Evolutionary conservation across 2,797 vertebrate genomes (phyloP), one percentile per base, ranked within the genome.

Genomic region (Gambusia yucatana): DNA sequence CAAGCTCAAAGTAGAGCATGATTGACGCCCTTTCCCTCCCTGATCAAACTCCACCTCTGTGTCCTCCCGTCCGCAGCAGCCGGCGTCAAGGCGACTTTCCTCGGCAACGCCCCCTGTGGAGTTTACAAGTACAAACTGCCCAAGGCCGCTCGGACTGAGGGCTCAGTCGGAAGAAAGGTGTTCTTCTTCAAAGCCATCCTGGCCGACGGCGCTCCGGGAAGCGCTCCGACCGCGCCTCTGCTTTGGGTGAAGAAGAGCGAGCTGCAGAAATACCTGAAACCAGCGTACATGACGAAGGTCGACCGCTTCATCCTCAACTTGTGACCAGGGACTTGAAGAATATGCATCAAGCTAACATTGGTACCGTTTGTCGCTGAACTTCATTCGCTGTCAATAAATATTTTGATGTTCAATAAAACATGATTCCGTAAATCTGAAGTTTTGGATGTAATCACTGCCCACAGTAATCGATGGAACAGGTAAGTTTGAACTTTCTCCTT

Each of bases 151-250:
- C 95, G 92, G 86, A 97, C 94, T 0, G 97, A 97, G 85, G 89
- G 85, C 82, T 91, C 78, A 0, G 2, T 96, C 0, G 98, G 98
- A 81, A 95, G 93, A 79, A 99, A 98, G 93, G 94, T 99, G 10
- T 99, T 99, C 94, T 99, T 99, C 95, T 99, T 99, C 95, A 99
- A 98, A 96, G 98, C 98, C 16, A 43, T 98, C 17, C 94, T 99
- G 59, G 93, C 96, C 0, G 93, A 83, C 43, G 78, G 78, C 2
- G 85, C 88, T 25, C 84, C 94, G 30, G 72, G 92, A 16, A 57
- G 84, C 36, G 48, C 88, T 1, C 6, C 77, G 57, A 78, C 89
- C 86, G 72, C 83, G 80, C 52, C 89, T 84, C 50, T 94, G 91
- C n/a, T 96, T 28, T 99, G 98, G 98, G 92, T 96, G 92, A 96